These are phyloP conservation scores for Campoplex nolae DNA, from an alignment of 2,888 invertebrate genomes.

Conservation along the genomic window DNA sequence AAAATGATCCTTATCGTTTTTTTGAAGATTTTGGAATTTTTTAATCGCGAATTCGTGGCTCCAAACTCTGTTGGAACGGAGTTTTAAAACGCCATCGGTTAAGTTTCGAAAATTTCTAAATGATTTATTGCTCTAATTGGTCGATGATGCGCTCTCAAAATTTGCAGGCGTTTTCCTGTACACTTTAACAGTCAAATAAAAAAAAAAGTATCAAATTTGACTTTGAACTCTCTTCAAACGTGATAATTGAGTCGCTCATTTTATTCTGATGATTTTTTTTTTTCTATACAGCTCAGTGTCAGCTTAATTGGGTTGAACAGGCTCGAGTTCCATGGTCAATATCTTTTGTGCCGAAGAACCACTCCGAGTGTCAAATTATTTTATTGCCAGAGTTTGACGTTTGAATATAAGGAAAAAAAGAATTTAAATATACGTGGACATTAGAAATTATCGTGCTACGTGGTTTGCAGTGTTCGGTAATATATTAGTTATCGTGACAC, in stretches of 20 bases:
- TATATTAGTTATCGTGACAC: neutral
- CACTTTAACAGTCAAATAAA: too few relatives aligned
- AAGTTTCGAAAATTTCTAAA: too few relatives aligned
- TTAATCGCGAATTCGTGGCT: too few relatives aligned
- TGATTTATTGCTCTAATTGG: too few relatives aligned
- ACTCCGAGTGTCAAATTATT: constrained; percentile 7
- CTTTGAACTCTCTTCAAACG: neutral
- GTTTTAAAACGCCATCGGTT: too few relatives aligned
- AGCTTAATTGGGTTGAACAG: neutral
- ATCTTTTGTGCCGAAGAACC: constrained; percentile 4
- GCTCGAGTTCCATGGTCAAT: constrained; percentile 17
- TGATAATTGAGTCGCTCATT: neutral
- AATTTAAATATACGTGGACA: neutral
- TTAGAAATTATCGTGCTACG: neutral
- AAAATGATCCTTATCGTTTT: too few relatives aligned
- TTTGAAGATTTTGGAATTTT: too few relatives aligned
- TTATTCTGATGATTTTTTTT: neutral
- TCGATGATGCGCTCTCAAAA: too few relatives aligned
- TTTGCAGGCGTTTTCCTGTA: too few relatives aligned
- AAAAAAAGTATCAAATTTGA: too few relatives aligned
- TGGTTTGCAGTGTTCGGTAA: neutral
- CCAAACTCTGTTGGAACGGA: too few relatives aligned
- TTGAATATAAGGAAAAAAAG: neutral
- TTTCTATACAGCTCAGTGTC: neutral
- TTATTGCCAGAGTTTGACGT: neutral